Percentiles rank a stretch among this genome's conserved stretches.
phyloP scores from a whole-genome alignment of 2,888 invertebrate genomes.

The Spodoptera littoralis region DNA sequence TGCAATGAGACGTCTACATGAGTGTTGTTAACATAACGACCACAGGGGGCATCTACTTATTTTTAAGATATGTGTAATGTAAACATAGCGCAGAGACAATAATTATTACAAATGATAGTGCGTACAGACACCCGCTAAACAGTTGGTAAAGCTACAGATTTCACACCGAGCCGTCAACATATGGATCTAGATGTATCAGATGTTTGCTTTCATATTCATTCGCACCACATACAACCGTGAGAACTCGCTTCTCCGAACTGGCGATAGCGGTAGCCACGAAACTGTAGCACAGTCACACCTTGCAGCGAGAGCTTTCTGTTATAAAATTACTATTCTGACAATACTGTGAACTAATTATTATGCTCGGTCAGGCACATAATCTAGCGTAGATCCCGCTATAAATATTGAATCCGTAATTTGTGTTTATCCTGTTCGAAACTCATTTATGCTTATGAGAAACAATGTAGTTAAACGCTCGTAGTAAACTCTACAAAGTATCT shows the following conservation, averaged over 20 bases:
- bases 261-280: constrained; percentile 83
- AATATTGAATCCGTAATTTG: constrained; percentile 62
- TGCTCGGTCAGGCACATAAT: constrained; percentile 66
- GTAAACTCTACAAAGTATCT: constrained; percentile 50
- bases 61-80: constrained; percentile 76
- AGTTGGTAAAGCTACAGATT: constrained; percentile 88
- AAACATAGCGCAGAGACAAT: constrained; percentile 87
- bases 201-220: constrained; percentile 87
- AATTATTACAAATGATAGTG: constrained; percentile 89
- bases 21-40: constrained; percentile 63
- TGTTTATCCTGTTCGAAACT: constrained; percentile 55
- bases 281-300: constrained; percentile 82
- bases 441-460: constrained; percentile 50
- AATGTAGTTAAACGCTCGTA: constrained; percentile 47
- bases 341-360: constrained; percentile 80
- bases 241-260: constrained; percentile 80
- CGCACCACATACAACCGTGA: constrained; percentile 85
- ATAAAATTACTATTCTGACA: constrained; percentile 76
- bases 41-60: constrained; percentile 74
- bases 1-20: constrained; percentile 43
- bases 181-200: constrained; percentile 88
- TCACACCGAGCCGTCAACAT: constrained; percentile 88
- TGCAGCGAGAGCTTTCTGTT: constrained; percentile 69
- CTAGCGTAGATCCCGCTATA: constrained; percentile 60
- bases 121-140: constrained; percentile 85